Evolutionary conservation across 23 tunicate genomes (phyloP).

Genomic region (Ascidia mentula): DNA sequence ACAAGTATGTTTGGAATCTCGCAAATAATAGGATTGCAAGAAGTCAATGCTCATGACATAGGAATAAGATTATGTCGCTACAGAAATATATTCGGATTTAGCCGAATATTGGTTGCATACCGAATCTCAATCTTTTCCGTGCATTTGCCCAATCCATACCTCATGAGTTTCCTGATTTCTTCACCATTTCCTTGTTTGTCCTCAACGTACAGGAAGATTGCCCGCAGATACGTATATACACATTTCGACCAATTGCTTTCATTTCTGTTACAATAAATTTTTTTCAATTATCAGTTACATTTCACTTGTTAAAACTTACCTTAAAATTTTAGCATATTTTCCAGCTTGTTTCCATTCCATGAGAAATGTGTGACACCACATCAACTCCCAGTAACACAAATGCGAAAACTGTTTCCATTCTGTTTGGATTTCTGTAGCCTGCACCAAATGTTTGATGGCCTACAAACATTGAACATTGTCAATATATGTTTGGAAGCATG

Average conservation of each 20-base stretch:
- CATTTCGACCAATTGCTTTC: constrained; percentile 93
- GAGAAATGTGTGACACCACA: constrained; percentile 85
- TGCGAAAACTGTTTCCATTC: constrained; percentile 95
- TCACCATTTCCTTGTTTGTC: constrained; percentile 29
- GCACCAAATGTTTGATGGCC: constrained; percentile 62
- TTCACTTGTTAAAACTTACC: too few species aligned
- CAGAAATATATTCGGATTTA: too few species aligned
- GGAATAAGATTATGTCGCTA: too few species aligned
- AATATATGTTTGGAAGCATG: neutral
- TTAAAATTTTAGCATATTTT: constrained; percentile 55
- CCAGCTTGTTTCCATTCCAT: constrained; percentile 69
- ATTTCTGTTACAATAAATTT: too few species aligned
- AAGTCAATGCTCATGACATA: too few species aligned
- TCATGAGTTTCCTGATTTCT: constrained; percentile 49
- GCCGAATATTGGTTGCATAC: too few species aligned
- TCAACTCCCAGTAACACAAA: constrained; percentile 92
- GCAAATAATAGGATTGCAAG: too few species aligned
- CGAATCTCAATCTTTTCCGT: too few species aligned
- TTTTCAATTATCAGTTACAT: too few species aligned
- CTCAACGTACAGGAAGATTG: constrained; percentile 52
- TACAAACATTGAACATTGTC: constrained; percentile 13
- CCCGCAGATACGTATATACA: constrained; percentile 73
- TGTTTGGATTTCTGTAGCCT: constrained; percentile 62
- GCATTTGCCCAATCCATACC: too few species aligned
- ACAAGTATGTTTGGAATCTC: too few species aligned